phyloP scores from a whole-genome alignment of 1,140 invertebrate genomes.

The Aphaenogaster ashmeadi region DNA sequence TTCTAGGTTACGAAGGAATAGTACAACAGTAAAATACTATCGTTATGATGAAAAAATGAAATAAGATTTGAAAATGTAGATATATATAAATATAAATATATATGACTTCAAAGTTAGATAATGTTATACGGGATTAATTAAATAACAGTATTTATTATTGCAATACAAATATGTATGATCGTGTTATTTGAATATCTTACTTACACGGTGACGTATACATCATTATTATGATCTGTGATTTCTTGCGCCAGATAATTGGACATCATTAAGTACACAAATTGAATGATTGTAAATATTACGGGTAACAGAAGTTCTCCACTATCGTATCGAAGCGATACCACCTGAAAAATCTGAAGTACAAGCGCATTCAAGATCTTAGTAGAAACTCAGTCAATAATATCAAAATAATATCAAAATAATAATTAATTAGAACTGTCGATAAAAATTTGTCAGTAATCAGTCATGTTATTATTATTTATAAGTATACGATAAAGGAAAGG shows the following conservation, averaged over 20 bases:
- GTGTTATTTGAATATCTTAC: neutral
- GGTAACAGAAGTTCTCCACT: neutral
- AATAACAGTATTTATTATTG: neutral
- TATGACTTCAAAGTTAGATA: too few relatives aligned
- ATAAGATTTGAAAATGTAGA: too few relatives aligned
- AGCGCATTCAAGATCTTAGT: neutral
- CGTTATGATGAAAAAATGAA: too few relatives aligned
- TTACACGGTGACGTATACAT: neutral
- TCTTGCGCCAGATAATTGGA: neutral
- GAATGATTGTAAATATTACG: neutral
- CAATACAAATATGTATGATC: neutral
- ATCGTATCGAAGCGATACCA: neutral
- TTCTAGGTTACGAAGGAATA: too few relatives aligned
- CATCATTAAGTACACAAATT: neutral
- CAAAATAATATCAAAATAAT: neutral
- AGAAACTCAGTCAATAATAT: neutral
- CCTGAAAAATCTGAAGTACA: neutral
- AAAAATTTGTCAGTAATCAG: neutral
- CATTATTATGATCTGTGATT: slow-evolving; percentile 32
- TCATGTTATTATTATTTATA: neutral
- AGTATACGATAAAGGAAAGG: too few relatives aligned
- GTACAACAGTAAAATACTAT: too few relatives aligned
- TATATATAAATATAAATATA: too few relatives aligned
- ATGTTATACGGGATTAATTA: neutral
- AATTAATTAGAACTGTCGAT: neutral